Evolutionary conservation across 2,888 invertebrate genomes (phyloP), one percentile per base, ranked within the genome.

Genomic region (Dolomedes plantarius): DNA sequence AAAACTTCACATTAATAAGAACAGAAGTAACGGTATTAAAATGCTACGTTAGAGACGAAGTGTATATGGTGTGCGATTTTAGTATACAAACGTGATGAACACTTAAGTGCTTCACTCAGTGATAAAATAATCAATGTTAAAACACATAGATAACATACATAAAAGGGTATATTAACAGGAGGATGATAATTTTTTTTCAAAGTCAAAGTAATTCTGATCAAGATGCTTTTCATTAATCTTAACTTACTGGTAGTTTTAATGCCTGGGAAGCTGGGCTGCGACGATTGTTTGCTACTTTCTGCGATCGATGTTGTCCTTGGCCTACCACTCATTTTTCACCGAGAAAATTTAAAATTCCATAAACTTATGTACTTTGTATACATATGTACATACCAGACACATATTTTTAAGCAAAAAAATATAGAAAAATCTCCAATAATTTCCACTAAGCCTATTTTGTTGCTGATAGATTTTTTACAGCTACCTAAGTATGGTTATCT

Each of bases 241-340:
- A 13, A 80, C 81, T 74, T 69, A 87, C 97, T 96, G 94, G 96
- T 96, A 93, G 97, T 96, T 68, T 87, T 87, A 64, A 87, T 87
- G 71, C 87, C 87, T 41, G 87, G 71, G 69, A 87, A 87, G 74
- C 82, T 87, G 32, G 82, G 96, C 91, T 95, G 94, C 90, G 95
- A 94, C 92, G 95, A 95, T 93, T 95, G 96, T 94, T 96, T 96
- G 94, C 95, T 96, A 94, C 96, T 96, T 94, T 97, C 97, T 93
- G 96, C 96, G 94, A 97, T 97, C 94, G 97, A 97, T 94, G 97
- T 96, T 93, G 97, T 97, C 94, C 97, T 96, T 92, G 97, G 97
- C 94, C 97, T 96, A 93, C 96, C 95, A 94, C 96, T 96, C 96
- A 97, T 97, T 72, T 86, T 75, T 39, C 28, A 67, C 46, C 65